Percentiles rank a stretch among this genome's conserved stretches.
Evolutionary conservation across 2,797 vertebrate genomes (phyloP).

Genomic region (Corythornis leucogaster): DNA sequence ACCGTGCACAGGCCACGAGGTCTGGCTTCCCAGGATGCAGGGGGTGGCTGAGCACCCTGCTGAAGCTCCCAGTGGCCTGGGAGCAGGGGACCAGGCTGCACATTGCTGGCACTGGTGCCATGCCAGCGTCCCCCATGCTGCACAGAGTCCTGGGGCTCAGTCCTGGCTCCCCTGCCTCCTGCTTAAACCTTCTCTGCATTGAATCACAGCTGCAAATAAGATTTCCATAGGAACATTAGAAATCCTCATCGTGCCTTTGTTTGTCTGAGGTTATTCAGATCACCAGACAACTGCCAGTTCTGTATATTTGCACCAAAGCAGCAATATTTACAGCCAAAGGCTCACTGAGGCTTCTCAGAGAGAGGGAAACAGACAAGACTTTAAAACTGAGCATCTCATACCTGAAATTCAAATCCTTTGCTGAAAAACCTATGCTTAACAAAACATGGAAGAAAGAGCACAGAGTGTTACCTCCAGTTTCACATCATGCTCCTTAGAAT

Average conservation of each 20-base stretch:
- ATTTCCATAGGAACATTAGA: neutral
- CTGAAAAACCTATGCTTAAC: neutral
- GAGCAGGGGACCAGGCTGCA: neutral
- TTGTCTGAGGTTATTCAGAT: neutral
- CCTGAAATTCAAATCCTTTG: neutral
- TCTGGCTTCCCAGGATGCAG: neutral
- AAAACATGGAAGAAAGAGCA: neutral
- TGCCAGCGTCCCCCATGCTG: neutral
- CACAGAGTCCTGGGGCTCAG: neutral
- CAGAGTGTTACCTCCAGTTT: conserved; percentile 74
- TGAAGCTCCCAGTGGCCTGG: accelerated
- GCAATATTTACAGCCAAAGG: neutral
- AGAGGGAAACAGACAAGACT: neutral
- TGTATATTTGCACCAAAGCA: neutral
- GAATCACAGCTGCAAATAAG: neutral
- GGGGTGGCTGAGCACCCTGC: neutral
- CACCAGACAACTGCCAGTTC: neutral
- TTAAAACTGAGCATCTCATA: neutral
- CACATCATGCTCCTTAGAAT: conserved; percentile 66
- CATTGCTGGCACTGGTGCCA: accelerated
- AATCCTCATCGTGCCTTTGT: neutral
- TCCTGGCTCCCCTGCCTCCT: neutral
- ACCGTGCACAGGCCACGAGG: too few relatives aligned
- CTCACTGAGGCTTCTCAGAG: neutral
- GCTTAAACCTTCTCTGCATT: neutral